Conservation (phyloP, 2,888 invertebrate genomes). For the Lasioglossum oenotherae region DNA sequence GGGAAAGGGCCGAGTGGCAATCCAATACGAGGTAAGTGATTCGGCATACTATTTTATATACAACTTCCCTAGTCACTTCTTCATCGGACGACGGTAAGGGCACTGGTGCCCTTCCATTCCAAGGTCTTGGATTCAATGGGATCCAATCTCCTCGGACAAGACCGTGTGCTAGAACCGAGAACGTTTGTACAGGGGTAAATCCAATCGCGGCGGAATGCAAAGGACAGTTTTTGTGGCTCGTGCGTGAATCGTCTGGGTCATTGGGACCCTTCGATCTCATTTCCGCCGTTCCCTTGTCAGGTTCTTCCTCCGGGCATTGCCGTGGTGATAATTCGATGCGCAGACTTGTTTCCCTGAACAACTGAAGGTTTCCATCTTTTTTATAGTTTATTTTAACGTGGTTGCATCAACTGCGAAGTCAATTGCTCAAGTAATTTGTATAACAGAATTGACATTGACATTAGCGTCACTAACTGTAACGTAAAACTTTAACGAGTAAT, state of each 20-base stretch:
- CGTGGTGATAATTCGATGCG: constrained; percentile 12
- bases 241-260: constrained; percentile 48
- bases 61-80: constrained; percentile 44
- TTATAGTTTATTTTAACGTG: too few species aligned
- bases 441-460: too few species aligned
- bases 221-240: constrained; percentile 60
- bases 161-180: constrained; percentile 41
- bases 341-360: neutral
- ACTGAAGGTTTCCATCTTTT: neutral
- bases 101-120: constrained; percentile 41
- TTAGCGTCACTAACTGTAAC: too few species aligned
- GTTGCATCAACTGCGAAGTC: too few species aligned
- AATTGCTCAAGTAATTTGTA: too few species aligned
- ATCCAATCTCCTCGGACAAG: constrained; percentile 73
- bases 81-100: constrained; percentile 37
- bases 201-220: constrained; percentile 69
- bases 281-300: constrained; percentile 18
- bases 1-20: constrained; percentile 29
- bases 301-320: neutral
- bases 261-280: constrained; percentile 42
- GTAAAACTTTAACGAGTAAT: too few species aligned
- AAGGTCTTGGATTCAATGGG: constrained; percentile 66
- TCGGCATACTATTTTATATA: constrained; percentile 59
- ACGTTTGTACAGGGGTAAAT: constrained; percentile 64
- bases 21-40: constrained; percentile 65